A percentile compares a stretch with the other conserved stretches of the same genome.
Conservation (phyloP, 2,113 vertebrate genomes). For the Leptobrachium ailaonicum region DNA sequence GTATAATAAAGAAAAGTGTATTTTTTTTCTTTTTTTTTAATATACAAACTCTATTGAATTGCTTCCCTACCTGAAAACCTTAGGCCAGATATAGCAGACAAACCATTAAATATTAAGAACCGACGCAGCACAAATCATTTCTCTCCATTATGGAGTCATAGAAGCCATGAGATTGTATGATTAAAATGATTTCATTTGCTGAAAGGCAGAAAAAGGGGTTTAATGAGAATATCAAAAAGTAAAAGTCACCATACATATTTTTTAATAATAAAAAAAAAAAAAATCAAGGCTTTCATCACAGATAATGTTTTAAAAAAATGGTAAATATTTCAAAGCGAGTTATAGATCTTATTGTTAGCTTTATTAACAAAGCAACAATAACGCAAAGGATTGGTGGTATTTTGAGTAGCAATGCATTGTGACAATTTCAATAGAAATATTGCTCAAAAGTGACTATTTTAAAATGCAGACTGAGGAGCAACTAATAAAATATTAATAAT, state of each 20-base stretch:
- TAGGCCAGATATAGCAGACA: slow-evolving; percentile 4
- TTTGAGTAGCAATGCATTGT: slow-evolving; percentile 11
- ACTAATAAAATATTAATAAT: neutral
- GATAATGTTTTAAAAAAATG: slow-evolving; percentile 11
- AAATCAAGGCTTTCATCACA: neutral
- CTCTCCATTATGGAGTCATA: slow-evolving; percentile 36
- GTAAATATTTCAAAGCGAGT: slow-evolving; percentile 4
- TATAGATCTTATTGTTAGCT: slow-evolving; percentile 8
- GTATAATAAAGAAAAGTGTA: neutral
- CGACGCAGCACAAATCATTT: slow-evolving; percentile 35
- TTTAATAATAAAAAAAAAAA: neutral
- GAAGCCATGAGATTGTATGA: slow-evolving; percentile 30
- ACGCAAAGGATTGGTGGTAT: slow-evolving; percentile 21
- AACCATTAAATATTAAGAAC: slow-evolving; percentile 36
- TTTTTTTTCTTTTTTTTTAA: neutral
- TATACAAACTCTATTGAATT: neutral
- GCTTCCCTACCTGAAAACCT: slow-evolving; percentile 4
- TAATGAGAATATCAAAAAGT: slow-evolving; percentile 21
- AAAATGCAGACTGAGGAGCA: neutral
- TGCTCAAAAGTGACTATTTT: neutral
- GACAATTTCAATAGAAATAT: neutral
- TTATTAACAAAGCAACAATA: slow-evolving; percentile 18
- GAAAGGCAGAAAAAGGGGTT: slow-evolving; percentile 25
- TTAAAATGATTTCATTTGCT: slow-evolving; percentile 28
- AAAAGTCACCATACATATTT: neutral